phyloP scores from a whole-genome alignment of 2,888 invertebrate species.

The Cheilosia vernalis region DNA sequence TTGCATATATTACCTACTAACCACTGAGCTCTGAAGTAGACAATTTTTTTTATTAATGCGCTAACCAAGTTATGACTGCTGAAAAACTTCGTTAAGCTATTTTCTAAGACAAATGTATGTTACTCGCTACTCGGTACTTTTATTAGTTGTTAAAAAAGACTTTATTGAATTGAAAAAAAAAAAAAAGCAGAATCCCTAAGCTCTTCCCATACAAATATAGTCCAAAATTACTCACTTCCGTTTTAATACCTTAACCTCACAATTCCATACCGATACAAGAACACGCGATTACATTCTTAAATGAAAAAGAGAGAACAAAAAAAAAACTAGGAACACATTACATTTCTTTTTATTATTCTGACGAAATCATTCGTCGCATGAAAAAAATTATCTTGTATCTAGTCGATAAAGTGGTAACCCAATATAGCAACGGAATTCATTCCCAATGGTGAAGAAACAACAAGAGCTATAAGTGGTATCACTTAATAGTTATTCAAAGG shows the following conservation, averaged over 20 bases:
- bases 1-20: too few species aligned
- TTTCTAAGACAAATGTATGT: too few species aligned
- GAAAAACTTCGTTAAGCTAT: too few species aligned
- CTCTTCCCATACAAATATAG: too few species aligned
- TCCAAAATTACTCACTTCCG: neutral
- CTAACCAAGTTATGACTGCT: too few species aligned
- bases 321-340: neutral
- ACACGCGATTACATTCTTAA: neutral
- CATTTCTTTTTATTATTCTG: neutral
- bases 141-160: too few species aligned
- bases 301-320: neutral
- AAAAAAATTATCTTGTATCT: neutral
- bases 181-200: too few species aligned
- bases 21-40: too few species aligned
- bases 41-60: too few species aligned
- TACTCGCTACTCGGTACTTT: too few species aligned
- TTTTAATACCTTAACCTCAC: neutral
- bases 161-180: too few species aligned
- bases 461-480: neutral
- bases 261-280: neutral
- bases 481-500: slow-evolving; percentile 14
- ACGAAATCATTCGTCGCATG: neutral
- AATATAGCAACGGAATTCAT: neutral
- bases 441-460: slow-evolving; percentile 12
- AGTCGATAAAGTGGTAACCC: neutral